Evolutionary conservation across 2,888 invertebrate species (phyloP), one percentile per base, ranked within the genome.

Genomic region (Panorpa germanica): DNA sequence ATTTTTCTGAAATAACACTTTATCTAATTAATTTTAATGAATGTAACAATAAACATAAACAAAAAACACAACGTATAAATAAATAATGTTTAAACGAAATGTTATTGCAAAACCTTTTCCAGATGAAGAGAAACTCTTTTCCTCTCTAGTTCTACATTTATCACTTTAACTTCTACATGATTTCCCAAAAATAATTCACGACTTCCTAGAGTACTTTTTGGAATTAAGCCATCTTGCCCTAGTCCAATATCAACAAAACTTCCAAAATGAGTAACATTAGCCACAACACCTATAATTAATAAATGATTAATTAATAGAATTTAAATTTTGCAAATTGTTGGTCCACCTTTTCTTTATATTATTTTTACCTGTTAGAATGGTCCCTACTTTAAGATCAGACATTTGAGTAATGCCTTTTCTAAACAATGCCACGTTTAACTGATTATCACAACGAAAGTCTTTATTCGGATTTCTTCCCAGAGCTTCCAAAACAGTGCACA

Each of bases 171-270:
- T 25, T 71, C 63, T 1, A 80, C 68, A 21, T 67, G 58, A 45
- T 80, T 72, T 1, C 78, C 78, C 10, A 80, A 52, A 40, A 63
- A 64, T 0, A 75, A 57, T 2, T 52, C 56, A 17, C 52, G 45
- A 29, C 63, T 62, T 5, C 59, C 58, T 46, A 72, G 53, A 28
- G 67, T 60, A 39, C 63, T 73, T 1, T 48, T 53, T 41, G 76
- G 82, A 37, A 83, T 67, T 7, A 83, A 56, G 0, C 75, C 82
- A 45, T 70, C 61, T 28, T 52, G 61, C 13, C 71, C 72, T 0
- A 82, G 70, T 1, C 83, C 83, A 38, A 81, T 65, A 47, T 93
- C 91, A 1, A 90, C 78, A 53, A 93, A 93, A 29, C 78, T 76
- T 1, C 93, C 93, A 51, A 93, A 93, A 37, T 81, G 75, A 0